Evolutionary conservation across 2,113 vertebrate genomes (phyloP).

Genomic region (Nesospiza acunhae): DNA sequence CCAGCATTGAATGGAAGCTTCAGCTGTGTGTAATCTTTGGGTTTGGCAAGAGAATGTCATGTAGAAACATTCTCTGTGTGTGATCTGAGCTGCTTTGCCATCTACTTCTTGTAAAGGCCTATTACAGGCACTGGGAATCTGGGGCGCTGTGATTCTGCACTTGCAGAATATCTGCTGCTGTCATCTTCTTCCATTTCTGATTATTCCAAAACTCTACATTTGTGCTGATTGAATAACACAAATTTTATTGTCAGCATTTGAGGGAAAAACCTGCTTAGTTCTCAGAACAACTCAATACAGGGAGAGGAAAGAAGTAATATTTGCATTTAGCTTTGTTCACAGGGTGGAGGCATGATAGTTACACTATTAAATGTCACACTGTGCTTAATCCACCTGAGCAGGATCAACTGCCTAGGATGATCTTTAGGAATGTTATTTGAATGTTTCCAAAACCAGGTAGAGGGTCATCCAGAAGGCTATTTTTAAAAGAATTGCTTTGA

Average conservation of each 20-base stretch:
- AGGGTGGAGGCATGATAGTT: background rate
- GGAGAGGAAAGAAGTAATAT: background rate
- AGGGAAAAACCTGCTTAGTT: background rate
- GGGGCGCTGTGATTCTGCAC: background rate
- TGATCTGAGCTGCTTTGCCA: background rate
- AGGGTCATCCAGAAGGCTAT: background rate
- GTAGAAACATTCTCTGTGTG: background rate
- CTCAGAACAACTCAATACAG: background rate
- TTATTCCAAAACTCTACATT: background rate
- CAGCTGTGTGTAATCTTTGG: background rate
- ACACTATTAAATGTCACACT: background rate
- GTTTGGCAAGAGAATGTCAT: background rate
- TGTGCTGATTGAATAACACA: background rate
- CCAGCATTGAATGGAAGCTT: background rate
- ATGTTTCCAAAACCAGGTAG: background rate
- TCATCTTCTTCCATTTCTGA: background rate
- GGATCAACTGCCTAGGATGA: background rate
- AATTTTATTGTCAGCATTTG: background rate
- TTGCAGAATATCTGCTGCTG: background rate
- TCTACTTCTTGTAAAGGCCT: background rate
- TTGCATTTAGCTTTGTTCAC: fast-evolving
- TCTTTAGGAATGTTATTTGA: background rate
- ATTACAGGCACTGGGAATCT: background rate
- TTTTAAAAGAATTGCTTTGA: background rate
- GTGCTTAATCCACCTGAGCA: background rate